phyloP scores from a whole-genome alignment of 2,797 vertebrate species.

The Sparidentex hasta region DNA sequence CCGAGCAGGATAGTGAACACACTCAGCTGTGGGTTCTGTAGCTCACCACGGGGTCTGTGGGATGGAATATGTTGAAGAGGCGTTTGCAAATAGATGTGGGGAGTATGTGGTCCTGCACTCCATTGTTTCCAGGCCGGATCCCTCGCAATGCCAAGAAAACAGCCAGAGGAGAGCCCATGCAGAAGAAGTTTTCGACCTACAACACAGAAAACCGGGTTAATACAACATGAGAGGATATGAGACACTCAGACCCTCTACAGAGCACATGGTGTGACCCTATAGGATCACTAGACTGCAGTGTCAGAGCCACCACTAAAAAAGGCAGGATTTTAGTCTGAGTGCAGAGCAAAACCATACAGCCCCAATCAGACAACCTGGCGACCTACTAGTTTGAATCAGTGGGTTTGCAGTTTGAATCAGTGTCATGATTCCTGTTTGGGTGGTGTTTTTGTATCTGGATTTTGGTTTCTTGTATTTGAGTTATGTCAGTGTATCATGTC shows the following conservation, averaged over 20 bases:
- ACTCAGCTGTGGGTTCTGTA: not conserved
- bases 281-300: no score
- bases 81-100: conserved; percentile 93
- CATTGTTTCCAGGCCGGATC: conserved; percentile 90
- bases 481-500: no score
- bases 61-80: conserved; percentile 96
- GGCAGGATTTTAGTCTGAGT: no score
- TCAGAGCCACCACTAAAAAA: no score
- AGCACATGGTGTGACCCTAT: not conserved
- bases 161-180: conserved; percentile 96
- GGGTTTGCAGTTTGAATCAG: not conserved
- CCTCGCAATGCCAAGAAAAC: conserved; percentile 95
- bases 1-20: not conserved
- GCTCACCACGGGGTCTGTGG: conserved; percentile 97
- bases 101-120: conserved; percentile 93
- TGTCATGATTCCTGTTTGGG: no score
- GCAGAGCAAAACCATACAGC: no score
- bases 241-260: not conserved
- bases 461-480: no score
- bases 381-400: not conserved
- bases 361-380: no score
- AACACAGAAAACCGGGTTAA: conserved; percentile 16
- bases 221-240: not conserved
- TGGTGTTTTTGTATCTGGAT: no score
- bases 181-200: conserved; percentile 98